phyloP scores from a whole-genome alignment of 2,888 invertebrate species.

The Drosophila heteroneura region DNA sequence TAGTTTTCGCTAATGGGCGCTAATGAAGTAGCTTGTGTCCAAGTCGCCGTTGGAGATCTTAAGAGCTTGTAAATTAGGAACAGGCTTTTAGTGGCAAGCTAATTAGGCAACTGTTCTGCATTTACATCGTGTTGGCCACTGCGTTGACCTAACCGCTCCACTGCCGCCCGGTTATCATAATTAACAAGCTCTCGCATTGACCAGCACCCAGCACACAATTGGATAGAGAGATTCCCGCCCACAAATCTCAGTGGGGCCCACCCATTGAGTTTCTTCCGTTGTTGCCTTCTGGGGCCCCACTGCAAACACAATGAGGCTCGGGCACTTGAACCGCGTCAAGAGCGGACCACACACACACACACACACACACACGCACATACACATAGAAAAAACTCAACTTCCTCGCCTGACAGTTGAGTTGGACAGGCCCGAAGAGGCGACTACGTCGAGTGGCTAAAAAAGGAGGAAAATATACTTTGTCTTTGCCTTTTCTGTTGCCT shows the following conservation, averaged over 20 bases:
- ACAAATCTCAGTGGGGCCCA: constrained; percentile 40
- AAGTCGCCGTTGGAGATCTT: constrained; percentile 55
- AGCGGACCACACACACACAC: constrained; percentile 68
- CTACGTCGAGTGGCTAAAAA: constrained; percentile 48
- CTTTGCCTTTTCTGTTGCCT: constrained; percentile 27
- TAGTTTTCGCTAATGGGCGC: constrained; percentile 75
- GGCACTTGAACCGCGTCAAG: constrained; percentile 63
- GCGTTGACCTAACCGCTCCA: constrained; percentile 38
- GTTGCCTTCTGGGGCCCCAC: constrained; percentile 49
- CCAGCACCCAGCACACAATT: constrained; percentile 43
- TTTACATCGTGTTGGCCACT: constrained; percentile 46
- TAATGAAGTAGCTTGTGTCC: constrained; percentile 74
- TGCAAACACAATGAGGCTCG: constrained; percentile 21
- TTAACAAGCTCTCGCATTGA: constrained; percentile 70
- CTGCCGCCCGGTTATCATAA: constrained; percentile 68
- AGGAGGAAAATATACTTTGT: constrained; percentile 19
- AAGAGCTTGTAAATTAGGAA: constrained; percentile 65
- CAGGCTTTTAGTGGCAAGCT: constrained; percentile 69
- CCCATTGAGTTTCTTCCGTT: constrained; percentile 68
- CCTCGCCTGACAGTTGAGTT: constrained; percentile 59
- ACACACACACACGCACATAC: constrained; percentile 11
- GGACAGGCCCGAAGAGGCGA: constrained; percentile 48
- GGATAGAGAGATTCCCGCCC: constrained; percentile 32
- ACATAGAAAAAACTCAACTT: constrained; percentile 32
- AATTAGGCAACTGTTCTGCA: constrained; percentile 68